Percentiles rank a stretch among this genome's conserved stretches.
These are phyloP conservation scores for Coranthus polyacanthus DNA, from an alignment of 2,797 vertebrate species.

Conservation along the genomic window DNA sequence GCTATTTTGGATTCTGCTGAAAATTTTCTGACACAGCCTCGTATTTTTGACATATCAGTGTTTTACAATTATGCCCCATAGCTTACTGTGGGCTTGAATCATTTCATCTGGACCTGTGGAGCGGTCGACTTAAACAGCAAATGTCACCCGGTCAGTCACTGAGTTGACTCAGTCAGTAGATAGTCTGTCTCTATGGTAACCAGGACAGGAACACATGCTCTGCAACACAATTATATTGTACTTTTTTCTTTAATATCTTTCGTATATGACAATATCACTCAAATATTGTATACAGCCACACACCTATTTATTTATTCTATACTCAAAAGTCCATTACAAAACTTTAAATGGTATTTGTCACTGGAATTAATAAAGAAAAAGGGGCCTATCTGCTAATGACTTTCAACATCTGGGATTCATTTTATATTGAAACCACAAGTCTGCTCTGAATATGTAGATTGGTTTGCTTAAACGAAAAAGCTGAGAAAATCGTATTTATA, in stretches of 20 bases:
- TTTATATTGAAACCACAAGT: too few relatives aligned
- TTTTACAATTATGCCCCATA: conserved; percentile 45
- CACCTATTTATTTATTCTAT: background rate
- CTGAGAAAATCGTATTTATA: too few relatives aligned
- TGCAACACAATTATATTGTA: conserved; percentile 55
- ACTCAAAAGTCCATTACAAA: background rate
- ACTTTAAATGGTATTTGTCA: too few relatives aligned
- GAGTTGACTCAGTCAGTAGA: conserved; percentile 70
- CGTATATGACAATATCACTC: background rate
- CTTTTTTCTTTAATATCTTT: conserved; percentile 19
- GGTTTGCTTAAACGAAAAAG: too few relatives aligned
- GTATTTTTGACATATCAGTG: conserved; percentile 42
- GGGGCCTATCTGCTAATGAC: too few relatives aligned
- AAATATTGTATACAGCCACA: background rate
- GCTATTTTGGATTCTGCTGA: background rate
- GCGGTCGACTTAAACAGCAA: conserved; percentile 72
- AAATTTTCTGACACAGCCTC: conserved; percentile 20
- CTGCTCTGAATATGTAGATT: too few relatives aligned
- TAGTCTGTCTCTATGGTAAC: conserved; percentile 82
- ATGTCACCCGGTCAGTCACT: conserved; percentile 76
- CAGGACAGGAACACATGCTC: conserved; percentile 57
- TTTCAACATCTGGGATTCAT: too few relatives aligned
- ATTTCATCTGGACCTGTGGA: conserved; percentile 59
- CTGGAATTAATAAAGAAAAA: too few relatives aligned
- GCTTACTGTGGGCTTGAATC: conserved; percentile 51